Evolutionary conservation across 2,888 invertebrate genomes (phyloP), one percentile per base, ranked within the genome.

Genomic region (Caenorhabditis auriculariae): DNA sequence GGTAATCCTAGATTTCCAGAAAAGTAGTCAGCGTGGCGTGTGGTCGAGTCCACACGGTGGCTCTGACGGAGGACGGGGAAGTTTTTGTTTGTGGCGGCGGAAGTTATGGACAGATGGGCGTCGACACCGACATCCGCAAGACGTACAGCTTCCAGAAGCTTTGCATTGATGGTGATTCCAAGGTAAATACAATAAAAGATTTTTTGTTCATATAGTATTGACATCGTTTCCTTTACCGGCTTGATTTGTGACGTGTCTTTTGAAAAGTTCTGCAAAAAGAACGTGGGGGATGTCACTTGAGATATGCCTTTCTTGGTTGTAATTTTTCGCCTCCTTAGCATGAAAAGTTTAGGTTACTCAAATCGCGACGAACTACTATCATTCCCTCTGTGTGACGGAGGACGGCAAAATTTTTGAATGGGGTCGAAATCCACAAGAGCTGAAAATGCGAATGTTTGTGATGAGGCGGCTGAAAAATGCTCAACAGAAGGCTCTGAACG

Each of bases 361-460:
- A 24, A 57, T 64, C 21, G 49, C 69, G 1, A 66, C 72, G 7
- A 53, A 63, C 24, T 78, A 71, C 55, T 78, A 75, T 55, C 76
- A 77, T 42, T 72, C 74, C 3, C 47, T 78, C 27, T 78, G 74
- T 9, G 55, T 77, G 9, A 66, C 66, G 2, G 62, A 69, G 35
- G 63, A 62, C 7, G 54, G 61, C 28, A 39, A 66, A 17, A 37
- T 74, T 2, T 68, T 65, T 43, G 72, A 74, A 53, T 78, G 76
- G 76, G 78, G 78, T 5, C 58, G 69, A 12, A 74, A 72, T 41
- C 78, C 78, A 2, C 77, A 78, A 23, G 74, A 77, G 26, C 24
- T 77, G 42, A 77, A 76, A 27, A 61, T 71, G 68, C 57, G 59
- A 15, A 69, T 71, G 67, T 71, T 73, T 27, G 61, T 73, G 26